Evolutionary conservation across 2,888 invertebrate genomes (phyloP).

Genomic region (Thymelicus sylvestris): DNA sequence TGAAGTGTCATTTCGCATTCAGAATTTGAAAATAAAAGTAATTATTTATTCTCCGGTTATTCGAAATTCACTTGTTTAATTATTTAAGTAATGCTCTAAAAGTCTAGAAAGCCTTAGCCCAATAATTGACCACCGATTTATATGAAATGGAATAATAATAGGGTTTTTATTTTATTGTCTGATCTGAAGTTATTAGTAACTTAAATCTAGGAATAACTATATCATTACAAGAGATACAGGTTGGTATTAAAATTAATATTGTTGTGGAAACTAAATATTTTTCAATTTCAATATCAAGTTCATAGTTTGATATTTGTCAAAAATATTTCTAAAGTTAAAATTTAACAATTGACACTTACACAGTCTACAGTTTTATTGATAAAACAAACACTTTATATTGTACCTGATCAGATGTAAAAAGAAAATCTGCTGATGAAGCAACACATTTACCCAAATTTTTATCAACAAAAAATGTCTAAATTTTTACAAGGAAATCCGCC

Average conservation of each 20-base stretch:
- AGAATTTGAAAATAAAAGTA: too few relatives aligned
- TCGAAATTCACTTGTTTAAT: constrained; percentile 11
- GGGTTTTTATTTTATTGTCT: constrained; percentile 25
- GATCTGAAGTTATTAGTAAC: constrained; percentile 18
- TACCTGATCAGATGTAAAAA: too few relatives aligned
- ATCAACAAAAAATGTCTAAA: constrained; percentile 45
- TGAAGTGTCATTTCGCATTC: too few relatives aligned
- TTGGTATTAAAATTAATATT: background rate
- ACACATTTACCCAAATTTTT: background rate
- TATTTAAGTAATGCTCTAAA: constrained; percentile 34
- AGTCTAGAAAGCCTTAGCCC: constrained; percentile 34
- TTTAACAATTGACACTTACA: constrained; percentile 20
- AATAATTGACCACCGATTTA: constrained; percentile 31
- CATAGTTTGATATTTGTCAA: constrained; percentile 4
- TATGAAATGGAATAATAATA: constrained; percentile 25
- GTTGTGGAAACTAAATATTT: background rate
- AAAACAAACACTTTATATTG: background rate
- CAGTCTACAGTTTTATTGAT: constrained; percentile 12
- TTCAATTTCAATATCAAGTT: background rate
- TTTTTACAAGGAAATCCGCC: constrained; percentile 59
- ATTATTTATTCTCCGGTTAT: background rate
- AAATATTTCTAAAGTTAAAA: constrained; percentile 17
- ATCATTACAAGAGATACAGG: background rate
- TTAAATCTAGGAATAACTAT: constrained; percentile 7
- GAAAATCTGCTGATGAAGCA: too few relatives aligned